A percentile compares a stretch with the other conserved stretches of the same genome.
phyloP scores from a whole-genome alignment of 2,888 invertebrate species.

The Yponomeuta cagnagella region DNA sequence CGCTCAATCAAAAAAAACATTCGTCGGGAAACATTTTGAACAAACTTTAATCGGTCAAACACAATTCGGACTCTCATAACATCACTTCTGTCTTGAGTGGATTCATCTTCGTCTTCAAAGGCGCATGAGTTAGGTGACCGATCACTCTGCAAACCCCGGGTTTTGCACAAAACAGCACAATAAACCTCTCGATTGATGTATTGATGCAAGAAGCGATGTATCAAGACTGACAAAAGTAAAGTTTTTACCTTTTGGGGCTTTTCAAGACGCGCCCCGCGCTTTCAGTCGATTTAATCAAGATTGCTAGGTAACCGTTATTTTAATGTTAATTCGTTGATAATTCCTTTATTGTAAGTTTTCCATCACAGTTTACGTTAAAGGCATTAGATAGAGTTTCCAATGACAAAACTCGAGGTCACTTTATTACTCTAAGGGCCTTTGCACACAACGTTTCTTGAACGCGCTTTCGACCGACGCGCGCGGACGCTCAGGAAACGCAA shows the following conservation, averaged over 20 bases:
- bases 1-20: no score
- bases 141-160: slow-evolving; percentile 20
- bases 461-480: no score
- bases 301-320: slow-evolving; percentile 22
- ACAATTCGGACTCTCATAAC: no score
- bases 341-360: background rate
- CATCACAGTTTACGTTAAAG: background rate
- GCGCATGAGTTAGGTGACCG: slow-evolving; percentile 1
- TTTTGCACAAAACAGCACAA: slow-evolving; percentile 12
- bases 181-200: slow-evolving; percentile 8
- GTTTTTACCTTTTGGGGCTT: slow-evolving; percentile 17
- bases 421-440: no score
- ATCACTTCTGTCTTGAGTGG: no score
- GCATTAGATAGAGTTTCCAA: no score
- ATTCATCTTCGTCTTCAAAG: background rate
- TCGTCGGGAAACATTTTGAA: no score
- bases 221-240: slow-evolving; percentile 18
- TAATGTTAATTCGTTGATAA: background rate
- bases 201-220: background rate
- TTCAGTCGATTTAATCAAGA: slow-evolving; percentile 14
- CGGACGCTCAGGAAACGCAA: no score
- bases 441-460: no score
- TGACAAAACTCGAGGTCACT: no score
- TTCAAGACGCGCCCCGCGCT: slow-evolving; percentile 19
- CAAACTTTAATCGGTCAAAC: no score